Evolutionary conservation across 2,113 vertebrate genomes (phyloP).

Genomic region (Ciconia stormi): DNA sequence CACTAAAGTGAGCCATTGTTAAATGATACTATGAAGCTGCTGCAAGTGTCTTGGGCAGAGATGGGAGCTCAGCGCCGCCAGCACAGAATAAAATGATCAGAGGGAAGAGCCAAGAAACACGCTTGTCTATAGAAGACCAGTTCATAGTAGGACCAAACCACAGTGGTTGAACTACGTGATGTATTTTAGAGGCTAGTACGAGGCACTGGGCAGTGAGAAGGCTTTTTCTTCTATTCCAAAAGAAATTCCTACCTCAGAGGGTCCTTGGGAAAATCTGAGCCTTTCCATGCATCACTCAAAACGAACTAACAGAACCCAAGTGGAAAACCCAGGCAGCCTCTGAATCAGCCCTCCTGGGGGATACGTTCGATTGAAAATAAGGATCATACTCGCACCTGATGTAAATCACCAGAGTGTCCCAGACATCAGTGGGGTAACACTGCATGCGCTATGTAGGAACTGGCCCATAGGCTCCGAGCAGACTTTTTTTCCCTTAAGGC

Average conservation of each 20-base stretch:
- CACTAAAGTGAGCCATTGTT: neutral
- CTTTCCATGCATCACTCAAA: neutral
- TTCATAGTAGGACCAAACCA: neutral
- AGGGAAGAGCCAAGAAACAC: neutral
- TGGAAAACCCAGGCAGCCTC: neutral
- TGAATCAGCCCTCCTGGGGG: neutral
- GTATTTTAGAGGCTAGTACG: neutral
- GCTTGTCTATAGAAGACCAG: fast-evolving
- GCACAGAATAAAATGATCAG: neutral
- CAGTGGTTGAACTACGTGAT: fast-evolving
- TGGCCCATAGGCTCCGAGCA: fast-evolving
- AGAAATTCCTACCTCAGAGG: neutral
- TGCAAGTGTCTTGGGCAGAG: neutral
- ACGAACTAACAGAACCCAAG: neutral
- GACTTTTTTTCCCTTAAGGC: fast-evolving
- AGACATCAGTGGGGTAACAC: fast-evolving
- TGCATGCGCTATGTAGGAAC: fast-evolving
- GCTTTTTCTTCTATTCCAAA: neutral
- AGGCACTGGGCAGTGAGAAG: neutral
- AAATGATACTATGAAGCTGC: neutral
- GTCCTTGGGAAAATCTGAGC: neutral
- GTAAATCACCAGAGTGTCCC: neutral
- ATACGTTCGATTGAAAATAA: fast-evolving
- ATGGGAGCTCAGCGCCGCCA: neutral
- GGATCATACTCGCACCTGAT: neutral